Conservation (phyloP, 2,113 vertebrate species). For the Melanocharis versteri region DNA sequence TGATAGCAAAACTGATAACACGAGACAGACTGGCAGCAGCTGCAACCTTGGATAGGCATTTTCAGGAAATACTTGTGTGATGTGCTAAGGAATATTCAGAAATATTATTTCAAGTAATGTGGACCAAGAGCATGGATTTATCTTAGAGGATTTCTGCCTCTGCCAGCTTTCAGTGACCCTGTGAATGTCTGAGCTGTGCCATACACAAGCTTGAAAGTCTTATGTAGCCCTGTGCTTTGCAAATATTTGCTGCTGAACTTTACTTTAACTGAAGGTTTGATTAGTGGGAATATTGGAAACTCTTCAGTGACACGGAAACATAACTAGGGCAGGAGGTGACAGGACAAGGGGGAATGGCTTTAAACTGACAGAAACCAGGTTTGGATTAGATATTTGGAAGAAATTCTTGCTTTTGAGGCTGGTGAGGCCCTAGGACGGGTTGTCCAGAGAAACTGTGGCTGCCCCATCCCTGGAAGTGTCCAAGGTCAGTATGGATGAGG, state of each 20-base stretch:
- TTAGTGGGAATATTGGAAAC: neutral
- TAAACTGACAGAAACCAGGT: neutral
- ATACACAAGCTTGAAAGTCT: neutral
- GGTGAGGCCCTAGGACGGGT: neutral
- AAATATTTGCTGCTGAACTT: neutral
- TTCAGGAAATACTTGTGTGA: neutral
- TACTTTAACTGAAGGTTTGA: neutral
- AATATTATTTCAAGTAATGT: neutral
- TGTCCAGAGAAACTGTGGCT: neutral
- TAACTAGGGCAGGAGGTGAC: neutral
- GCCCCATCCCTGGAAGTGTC: neutral
- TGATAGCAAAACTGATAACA: neutral
- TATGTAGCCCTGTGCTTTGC: neutral
- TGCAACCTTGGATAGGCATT: neutral
- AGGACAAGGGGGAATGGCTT: neutral
- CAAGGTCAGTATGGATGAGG: neutral
- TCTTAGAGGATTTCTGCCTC: neutral
- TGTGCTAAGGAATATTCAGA: neutral
- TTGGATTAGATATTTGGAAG: neutral
- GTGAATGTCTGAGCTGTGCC: neutral
- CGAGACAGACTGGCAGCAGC: neutral
- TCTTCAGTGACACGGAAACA: neutral
- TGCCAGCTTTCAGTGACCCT: neutral
- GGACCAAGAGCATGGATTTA: neutral
- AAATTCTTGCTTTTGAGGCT: neutral